A percentile compares a stretch with the other conserved stretches of the same genome.
Conservation (phyloP, 2,113 vertebrate species). For the Microtus pennsylvanicus region DNA sequence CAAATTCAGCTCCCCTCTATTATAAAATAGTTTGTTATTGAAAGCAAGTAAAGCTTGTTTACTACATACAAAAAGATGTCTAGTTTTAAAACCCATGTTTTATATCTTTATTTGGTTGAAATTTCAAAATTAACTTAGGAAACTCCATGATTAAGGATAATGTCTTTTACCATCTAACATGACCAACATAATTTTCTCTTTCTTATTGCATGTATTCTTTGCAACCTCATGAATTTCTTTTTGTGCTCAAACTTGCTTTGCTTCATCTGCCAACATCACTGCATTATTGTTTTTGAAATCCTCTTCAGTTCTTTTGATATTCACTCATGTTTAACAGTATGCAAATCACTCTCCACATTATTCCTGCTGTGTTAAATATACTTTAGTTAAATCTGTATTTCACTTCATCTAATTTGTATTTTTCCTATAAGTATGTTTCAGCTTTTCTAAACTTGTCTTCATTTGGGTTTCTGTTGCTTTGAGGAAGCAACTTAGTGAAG, state of each 20-base stretch:
- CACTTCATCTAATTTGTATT: not conserved
- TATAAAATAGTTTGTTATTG: not conserved
- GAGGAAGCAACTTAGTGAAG: not conserved
- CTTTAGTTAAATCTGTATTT: not conserved
- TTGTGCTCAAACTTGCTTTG: not conserved
- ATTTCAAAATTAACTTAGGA: conserved; percentile 30
- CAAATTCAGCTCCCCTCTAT: not conserved
- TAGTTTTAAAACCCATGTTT: not conserved
- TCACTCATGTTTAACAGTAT: conserved; percentile 25
- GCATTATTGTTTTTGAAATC: not conserved
- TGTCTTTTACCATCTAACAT: not conserved
- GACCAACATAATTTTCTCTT: not conserved
- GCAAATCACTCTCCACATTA: not conserved
- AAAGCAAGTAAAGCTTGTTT: not conserved
- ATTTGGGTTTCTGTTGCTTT: not conserved
- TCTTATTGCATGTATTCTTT: not conserved
- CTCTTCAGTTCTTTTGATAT: not conserved
- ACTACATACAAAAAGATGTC: not conserved
- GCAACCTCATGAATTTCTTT: not conserved
- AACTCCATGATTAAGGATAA: not conserved
- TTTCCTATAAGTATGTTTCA: not conserved
- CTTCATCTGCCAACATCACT: not conserved
- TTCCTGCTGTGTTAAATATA: not conserved
- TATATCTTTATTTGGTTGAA: not conserved
- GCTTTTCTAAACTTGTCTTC: not conserved